phyloP scores from a whole-genome alignment of 2,888 invertebrate species.

The Aromia moschata region DNA sequence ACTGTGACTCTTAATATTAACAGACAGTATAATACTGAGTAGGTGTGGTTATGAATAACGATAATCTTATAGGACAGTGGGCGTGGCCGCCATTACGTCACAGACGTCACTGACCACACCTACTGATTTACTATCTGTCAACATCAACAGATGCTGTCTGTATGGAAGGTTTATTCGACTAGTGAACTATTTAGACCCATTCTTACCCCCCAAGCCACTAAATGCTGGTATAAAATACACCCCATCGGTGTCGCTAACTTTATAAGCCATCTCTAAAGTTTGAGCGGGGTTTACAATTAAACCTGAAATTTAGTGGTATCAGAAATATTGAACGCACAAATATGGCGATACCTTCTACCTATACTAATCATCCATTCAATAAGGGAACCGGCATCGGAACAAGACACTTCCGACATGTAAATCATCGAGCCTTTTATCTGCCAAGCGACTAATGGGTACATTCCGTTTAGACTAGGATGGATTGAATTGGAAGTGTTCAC shows the following conservation, averaged over 20 bases:
- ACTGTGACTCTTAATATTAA: no score
- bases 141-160: not conserved
- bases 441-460: conserved; percentile 95
- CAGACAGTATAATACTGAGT: no score
- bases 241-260: conserved; percentile 76
- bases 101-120: no score
- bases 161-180: no score
- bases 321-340: not conserved
- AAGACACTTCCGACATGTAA: conserved; percentile 86
- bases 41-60: no score
- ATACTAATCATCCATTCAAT: conserved; percentile 84
- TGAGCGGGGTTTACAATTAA: conserved; percentile 73
- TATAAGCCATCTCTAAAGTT: conserved; percentile 73
- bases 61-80: no score
- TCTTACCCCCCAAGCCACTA: conserved; percentile 85
- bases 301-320: conserved; percentile 67
- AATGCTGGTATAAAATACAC: conserved; percentile 91
- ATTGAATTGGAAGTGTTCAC: conserved; percentile 81
- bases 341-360: no score
- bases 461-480: conserved; percentile 82
- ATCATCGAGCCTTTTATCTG: conserved; percentile 68
- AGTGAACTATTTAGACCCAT: no score
- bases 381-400: conserved; percentile 88
- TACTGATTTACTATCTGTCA: no score
- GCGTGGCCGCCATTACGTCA: no score